Evolutionary conservation across 2,888 invertebrate species (phyloP), one percentile per base, ranked within the genome.

Genomic region (Tipula lateralis): DNA sequence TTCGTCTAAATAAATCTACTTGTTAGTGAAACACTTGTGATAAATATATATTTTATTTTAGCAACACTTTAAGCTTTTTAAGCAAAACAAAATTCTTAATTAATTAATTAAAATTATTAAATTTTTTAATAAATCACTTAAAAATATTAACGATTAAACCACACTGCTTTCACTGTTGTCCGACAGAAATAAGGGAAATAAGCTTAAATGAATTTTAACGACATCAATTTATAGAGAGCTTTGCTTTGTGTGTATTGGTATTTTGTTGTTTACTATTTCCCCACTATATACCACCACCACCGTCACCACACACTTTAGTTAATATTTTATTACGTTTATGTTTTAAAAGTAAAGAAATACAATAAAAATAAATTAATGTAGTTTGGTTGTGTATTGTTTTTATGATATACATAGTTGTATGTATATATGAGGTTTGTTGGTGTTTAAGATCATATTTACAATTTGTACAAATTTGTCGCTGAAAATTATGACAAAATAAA

Each of bases 151-250:
- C 66, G 66, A 36, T 32, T 2, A 39, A 39, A 13, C 13, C 50
- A 66, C 66, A 66, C 66, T 66, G 66, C 2, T 66, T 66, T 66
- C 66, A 66, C 66, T 19, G 24, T 66, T 66, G 66, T 24, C 24
- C 9, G 66, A 24, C 66, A 66, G 66, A 66, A 66, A 66, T 24
- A 66, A 66, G 24, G 66, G 66, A 66, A 66, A 66, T 66, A 66
- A 66, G 66, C 66, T 66, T 7, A 66, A 19, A 24, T 66, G 12
- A 66, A 66, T 9, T 24, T 24, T 12, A 9, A 24, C 6, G 66
- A 24, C 66, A 66, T 66, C 66, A 66, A 66, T 66, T 66, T 66
- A 66, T 66, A 66, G 66, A 66, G 9, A 66, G 66, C 66, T 66
- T 66, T 66, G 0, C 66, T 66, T 6, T 9, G 13, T 66, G 66